Conservation (phyloP, 1,140 invertebrate species). For the Hestina assimilis region DNA sequence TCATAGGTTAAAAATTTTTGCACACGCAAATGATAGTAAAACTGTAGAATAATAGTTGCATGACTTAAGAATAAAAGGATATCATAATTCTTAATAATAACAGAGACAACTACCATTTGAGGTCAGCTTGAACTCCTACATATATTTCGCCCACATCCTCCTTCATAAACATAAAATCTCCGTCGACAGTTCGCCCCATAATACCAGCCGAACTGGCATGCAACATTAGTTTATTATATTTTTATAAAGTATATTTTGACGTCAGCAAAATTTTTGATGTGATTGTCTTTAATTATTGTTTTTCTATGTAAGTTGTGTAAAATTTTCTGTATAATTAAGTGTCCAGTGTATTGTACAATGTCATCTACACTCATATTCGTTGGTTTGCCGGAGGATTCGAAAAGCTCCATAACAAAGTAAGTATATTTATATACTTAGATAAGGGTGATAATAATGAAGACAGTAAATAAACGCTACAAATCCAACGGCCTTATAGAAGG, state of each 20-base stretch:
- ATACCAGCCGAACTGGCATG: slow-evolving; percentile 47
- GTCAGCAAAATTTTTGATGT: slow-evolving; percentile 10
- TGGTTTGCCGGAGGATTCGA: slow-evolving; percentile 63
- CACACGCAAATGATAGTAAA: background rate
- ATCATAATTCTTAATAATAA: slow-evolving; percentile 40
- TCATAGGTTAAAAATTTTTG: background rate
- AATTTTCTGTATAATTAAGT: slow-evolving; percentile 32
- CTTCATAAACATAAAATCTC: slow-evolving; percentile 54
- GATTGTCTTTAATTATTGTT: background rate
- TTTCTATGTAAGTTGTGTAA: slow-evolving; percentile 10
- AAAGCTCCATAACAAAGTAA: slow-evolving; percentile 65
- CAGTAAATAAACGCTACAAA: background rate
- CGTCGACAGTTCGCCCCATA: slow-evolving; percentile 47
- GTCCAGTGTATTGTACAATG: slow-evolving; percentile 48
- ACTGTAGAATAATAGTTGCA: background rate
- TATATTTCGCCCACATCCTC: slow-evolving; percentile 48
- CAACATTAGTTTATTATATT: slow-evolving; percentile 24
- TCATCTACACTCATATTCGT: slow-evolving; percentile 66
- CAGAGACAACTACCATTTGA: slow-evolving; percentile 32
- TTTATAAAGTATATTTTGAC: slow-evolving; percentile 26
- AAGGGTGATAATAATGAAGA: no score
- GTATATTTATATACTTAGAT: slow-evolving; percentile 20
- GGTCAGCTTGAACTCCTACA: slow-evolving; percentile 54
- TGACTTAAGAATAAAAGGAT: slow-evolving; percentile 27
- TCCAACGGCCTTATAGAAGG: background rate